Conservation (phyloP, 2,888 invertebrate genomes). For the Tyria jacobaeae region DNA sequence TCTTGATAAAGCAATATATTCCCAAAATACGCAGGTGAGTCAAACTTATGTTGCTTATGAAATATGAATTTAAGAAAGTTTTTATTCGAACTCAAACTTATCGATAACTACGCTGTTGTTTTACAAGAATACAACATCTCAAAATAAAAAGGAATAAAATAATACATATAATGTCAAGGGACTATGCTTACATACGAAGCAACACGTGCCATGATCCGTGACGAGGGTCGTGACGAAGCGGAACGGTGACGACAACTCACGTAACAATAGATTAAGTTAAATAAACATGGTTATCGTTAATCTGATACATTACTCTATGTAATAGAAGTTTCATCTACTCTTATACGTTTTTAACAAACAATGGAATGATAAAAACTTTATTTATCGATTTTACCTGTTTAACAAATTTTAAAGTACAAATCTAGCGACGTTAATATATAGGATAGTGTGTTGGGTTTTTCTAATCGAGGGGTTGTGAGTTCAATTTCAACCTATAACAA, state of each 20-base stretch:
- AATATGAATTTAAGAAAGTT: no score
- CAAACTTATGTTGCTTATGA: no score
- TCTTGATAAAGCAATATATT: no score
- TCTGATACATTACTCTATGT: not conserved
- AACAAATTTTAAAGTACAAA: no score
- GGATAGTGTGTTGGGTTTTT: no score
- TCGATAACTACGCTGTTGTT: not conserved
- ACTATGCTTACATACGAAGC: constrained; percentile 1
- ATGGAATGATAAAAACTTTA: no score
- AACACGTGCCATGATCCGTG: constrained; percentile 10
- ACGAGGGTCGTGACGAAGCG: constrained; percentile 12
- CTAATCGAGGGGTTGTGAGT: no score
- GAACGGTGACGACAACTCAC: constrained; percentile 20
- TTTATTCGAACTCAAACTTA: no score
- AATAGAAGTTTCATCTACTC: not conserved
- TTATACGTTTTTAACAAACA: not conserved
- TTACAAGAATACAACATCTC: not conserved
- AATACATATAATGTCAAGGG: not conserved
- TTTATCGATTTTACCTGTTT: no score
- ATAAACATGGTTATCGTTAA: constrained; percentile 1
- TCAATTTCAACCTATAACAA: no score
- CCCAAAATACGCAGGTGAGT: no score
- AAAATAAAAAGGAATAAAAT: not conserved
- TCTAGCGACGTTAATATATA: no score
- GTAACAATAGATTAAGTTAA: constrained; percentile 8